Percentiles rank a stretch among this genome's conserved stretches.
Evolutionary conservation across 2,797 vertebrate species (phyloP).

Genomic region (Glossophaga mutica): DNA sequence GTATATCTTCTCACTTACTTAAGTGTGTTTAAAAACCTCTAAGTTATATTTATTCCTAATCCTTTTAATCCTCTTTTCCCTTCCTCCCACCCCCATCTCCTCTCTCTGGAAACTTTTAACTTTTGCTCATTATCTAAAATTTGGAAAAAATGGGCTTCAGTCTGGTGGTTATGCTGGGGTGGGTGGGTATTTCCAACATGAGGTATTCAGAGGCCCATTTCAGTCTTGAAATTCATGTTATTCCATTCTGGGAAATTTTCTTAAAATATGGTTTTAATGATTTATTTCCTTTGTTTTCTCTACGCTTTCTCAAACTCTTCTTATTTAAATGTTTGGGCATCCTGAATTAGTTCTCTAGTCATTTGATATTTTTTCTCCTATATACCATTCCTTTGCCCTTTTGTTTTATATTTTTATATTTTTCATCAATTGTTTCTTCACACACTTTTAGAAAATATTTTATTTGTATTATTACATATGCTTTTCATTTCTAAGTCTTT

Average conservation of each 20-base stretch:
- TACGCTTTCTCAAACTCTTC: not conserved
- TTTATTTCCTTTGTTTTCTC: not conserved
- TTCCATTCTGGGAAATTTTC: not conserved
- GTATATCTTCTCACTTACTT: not conserved
- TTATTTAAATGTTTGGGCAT: not conserved
- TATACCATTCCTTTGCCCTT: not conserved
- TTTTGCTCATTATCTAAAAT: not conserved
- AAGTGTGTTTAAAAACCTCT: not conserved
- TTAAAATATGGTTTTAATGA: not conserved
- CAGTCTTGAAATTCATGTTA: not conserved
- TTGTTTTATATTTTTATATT: not conserved
- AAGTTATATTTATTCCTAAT: not conserved
- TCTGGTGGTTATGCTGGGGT: not conserved
- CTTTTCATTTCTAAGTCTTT: not conserved
- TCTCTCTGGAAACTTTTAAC: not conserved
- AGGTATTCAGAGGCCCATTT: not conserved
- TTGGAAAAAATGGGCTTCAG: not conserved
- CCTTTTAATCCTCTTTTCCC: not conserved
- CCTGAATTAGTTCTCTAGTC: not conserved
- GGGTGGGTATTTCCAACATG: not conserved
- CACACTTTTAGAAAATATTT: not conserved
- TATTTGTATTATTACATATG: not conserved
- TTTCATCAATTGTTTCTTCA: not conserved
- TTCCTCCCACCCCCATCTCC: not conserved
- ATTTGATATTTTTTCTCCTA: not conserved